Conservation (phyloP, 37 sponge, comb jelly and placozoan genomes). For the Beroe forskalii region DNA sequence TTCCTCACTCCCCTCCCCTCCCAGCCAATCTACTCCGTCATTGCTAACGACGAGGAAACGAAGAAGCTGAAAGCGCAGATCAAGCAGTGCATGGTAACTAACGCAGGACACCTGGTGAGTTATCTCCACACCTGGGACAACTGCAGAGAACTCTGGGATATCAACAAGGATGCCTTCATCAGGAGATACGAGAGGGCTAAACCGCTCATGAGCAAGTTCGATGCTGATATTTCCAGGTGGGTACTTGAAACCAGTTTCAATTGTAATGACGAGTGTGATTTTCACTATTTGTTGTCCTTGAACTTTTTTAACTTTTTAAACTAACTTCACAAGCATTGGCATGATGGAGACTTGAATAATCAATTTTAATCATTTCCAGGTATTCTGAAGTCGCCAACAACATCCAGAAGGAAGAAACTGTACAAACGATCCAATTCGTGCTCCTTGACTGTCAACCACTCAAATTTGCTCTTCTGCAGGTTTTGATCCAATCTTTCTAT, state of each 20-base stretch:
- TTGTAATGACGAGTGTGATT: background rate
- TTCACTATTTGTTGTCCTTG: too few species aligned
- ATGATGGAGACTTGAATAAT: too few species aligned
- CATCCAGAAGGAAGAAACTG: constrained; percentile 91
- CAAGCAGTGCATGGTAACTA: constrained; percentile 73
- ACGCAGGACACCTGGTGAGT: constrained; percentile 67
- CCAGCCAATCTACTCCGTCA: constrained; percentile 78
- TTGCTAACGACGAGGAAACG: constrained; percentile 89
- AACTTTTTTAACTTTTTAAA: too few species aligned
- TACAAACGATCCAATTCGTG: constrained; percentile 87
- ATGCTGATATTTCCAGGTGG: constrained; percentile 76
- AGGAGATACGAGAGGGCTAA: constrained; percentile 82
- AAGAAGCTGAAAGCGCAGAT: constrained; percentile 77
- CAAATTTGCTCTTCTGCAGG: constrained; percentile 77
- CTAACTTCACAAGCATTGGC: too few species aligned
- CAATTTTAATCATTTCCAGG: constrained; percentile 52
- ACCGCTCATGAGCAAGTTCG: constrained; percentile 85
- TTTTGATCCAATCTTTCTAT: too few species aligned
- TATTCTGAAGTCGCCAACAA: constrained; percentile 88
- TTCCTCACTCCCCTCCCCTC: background rate
- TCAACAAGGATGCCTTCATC: constrained; percentile 90
- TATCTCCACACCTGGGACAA: constrained; percentile 65
- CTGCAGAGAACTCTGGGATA: constrained; percentile 73
- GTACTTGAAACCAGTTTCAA: background rate
- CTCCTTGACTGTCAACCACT: constrained; percentile 96